Evolutionary conservation across 2,797 vertebrate species (phyloP).

Genomic region (Chaetodon trifasciatus): DNA sequence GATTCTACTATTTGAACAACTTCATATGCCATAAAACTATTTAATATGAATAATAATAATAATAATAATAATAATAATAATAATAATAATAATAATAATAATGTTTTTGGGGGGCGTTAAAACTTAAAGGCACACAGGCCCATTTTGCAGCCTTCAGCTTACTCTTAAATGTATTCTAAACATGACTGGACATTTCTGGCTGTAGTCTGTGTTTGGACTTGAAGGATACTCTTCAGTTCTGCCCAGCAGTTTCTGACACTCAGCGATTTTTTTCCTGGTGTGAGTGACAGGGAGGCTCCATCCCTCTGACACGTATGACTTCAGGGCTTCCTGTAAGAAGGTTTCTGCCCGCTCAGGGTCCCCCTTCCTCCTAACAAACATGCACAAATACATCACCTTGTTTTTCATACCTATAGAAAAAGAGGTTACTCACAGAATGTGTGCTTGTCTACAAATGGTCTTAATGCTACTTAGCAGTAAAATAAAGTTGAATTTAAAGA

Average conservation of each 20-base stretch:
- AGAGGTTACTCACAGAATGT: neutral
- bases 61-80: too few species aligned
- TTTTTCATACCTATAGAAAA: neutral
- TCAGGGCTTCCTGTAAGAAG: conserved; percentile 94
- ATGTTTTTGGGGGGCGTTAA: neutral
- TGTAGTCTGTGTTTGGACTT: neutral
- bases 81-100: too few species aligned
- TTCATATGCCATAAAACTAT: neutral
- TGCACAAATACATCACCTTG: neutral
- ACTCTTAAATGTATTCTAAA: too few species aligned
- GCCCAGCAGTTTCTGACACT: conserved; percentile 94
- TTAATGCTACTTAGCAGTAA: neutral
- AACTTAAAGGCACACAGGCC: neutral
- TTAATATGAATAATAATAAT: neutral
- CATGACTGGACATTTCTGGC: neutral
- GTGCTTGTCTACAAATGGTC: neutral
- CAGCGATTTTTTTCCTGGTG: conserved; percentile 94
- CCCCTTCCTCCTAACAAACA: conserved; percentile 90
- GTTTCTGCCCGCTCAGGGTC: conserved; percentile 91
- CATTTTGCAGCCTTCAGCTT: neutral
- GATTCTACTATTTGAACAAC: neutral
- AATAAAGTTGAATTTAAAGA: neutral
- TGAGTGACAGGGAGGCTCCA: conserved; percentile 95
- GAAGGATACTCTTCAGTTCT: conserved; percentile 96
- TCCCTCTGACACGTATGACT: conserved; percentile 93